Evolutionary conservation across 2,797 vertebrate species (phyloP), one percentile per base, ranked within the genome.

Genomic region (Avahi laniger): DNA sequence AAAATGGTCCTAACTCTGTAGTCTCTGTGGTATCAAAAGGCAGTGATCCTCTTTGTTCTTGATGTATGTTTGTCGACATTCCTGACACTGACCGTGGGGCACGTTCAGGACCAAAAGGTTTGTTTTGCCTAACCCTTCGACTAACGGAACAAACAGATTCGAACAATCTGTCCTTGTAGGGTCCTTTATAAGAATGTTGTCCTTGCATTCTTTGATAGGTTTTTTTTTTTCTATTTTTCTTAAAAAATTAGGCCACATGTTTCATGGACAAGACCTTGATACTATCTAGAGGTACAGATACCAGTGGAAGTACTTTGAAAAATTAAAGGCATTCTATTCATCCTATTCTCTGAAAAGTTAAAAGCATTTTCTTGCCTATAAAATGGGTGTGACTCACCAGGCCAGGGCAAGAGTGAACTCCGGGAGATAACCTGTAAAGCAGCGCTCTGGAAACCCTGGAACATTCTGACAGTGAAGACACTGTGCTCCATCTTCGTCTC

Each of bases 191-290:
- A 83, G 75, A 84, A 89, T 80, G 54, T 9, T 84, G 75, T 59
- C 95, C 95, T 97, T 95, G 85, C 91, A 65, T 96, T 93, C 96
- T 82, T 80, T 87, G 89, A 89, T 80, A 95, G 90, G 76, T 38
- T 54, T 91, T 84, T 96, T 96, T 48, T 52, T 52, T 17, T 50
- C 13, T 89, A 30, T 70, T 92, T 69, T 81, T 89, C 93, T 94
- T 41, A 5, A 92, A 86, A 82, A 48, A 24, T 33, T 13, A 69
- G 86, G 63, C 54, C 69, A 50, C 85, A 30, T 76, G 61, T 73
- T 79, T 84, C 75, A 30, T 2, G 41, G 87, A 6, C 70, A 43
- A 69, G 93, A 94, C 79, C 91, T 95, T 84, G 80, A 72, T 17
- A 9, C 52, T 92, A 22, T 82, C 80, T 61, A 38, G 50, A 90